phyloP scores from a whole-genome alignment of 2,888 invertebrate genomes.

The Agonopterix arenella region DNA sequence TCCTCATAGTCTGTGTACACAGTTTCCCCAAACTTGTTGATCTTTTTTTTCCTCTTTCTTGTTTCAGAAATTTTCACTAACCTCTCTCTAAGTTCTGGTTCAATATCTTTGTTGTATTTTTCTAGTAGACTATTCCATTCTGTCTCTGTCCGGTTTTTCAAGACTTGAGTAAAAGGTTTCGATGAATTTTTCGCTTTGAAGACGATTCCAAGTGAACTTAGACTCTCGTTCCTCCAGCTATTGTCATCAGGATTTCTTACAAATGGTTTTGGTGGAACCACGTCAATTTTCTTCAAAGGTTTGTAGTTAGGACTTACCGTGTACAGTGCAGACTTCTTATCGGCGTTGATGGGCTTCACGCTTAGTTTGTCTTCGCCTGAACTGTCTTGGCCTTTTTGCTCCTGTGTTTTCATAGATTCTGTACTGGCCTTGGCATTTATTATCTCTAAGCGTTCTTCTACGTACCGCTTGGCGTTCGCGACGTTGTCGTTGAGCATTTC shows the following conservation, averaged over 20 bases:
- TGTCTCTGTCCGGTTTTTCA: slow-evolving; percentile 63
- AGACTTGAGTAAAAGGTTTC: slow-evolving; percentile 61
- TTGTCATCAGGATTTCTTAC: slow-evolving; percentile 64
- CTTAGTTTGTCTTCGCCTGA: slow-evolving; percentile 28
- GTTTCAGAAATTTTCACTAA: slow-evolving; percentile 62
- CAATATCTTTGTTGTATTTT: slow-evolving; percentile 39
- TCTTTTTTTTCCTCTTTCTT: slow-evolving; percentile 55
- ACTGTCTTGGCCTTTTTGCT: slow-evolving; percentile 1
- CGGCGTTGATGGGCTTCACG: slow-evolving; percentile 43
- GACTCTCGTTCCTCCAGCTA: slow-evolving; percentile 69
- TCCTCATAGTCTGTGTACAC: slow-evolving; percentile 58
- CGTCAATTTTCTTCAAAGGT: slow-evolving; percentile 59
- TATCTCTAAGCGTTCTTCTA: slow-evolving; percentile 12
- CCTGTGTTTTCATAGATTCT: too few relatives aligned
- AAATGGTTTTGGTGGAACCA: slow-evolving; percentile 49
- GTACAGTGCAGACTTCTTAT: slow-evolving; percentile 39
- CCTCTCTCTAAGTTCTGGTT: slow-evolving; percentile 51
- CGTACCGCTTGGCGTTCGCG: slow-evolving; percentile 27
- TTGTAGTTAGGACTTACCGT: slow-evolving; percentile 55
- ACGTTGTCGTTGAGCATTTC: slow-evolving; percentile 35
- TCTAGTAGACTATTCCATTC: slow-evolving; percentile 42
- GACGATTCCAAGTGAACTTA: slow-evolving; percentile 65
- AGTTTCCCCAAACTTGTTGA: slow-evolving; percentile 44
- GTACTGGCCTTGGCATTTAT: background rate
- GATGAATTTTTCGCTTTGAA: slow-evolving; percentile 65